These are phyloP conservation scores for Oncopodura yosiiana DNA, from an alignment of 1,140 invertebrate genomes.

Conservation along the genomic window DNA sequence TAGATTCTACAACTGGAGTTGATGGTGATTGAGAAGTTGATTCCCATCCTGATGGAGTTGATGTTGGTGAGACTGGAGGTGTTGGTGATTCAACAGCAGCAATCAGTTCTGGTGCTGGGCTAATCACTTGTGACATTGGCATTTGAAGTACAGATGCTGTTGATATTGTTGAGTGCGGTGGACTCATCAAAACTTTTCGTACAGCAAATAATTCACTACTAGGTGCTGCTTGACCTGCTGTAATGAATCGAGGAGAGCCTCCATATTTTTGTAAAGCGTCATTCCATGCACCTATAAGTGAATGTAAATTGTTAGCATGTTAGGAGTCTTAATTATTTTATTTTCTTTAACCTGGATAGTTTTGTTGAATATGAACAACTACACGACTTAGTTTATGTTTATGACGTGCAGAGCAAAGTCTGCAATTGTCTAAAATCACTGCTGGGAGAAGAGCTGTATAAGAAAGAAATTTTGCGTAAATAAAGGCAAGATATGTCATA, in stretches of 20 bases:
- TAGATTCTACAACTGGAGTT: constrained; percentile 15
- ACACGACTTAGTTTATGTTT: constrained; percentile 13
- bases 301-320: too few relatives aligned
- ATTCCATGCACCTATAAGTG: constrained; percentile 19
- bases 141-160: neutral
- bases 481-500: neutral
- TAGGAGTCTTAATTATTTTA: too few relatives aligned
- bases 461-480: too few relatives aligned
- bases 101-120: constrained; percentile 6
- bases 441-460: constrained; percentile 19
- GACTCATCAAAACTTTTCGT: neutral
- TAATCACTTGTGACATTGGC: neutral
- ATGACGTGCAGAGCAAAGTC: constrained; percentile 16
- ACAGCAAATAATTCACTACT: constrained; percentile 3
- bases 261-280: constrained; percentile 24
- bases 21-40: constrained; percentile 15
- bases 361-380: constrained; percentile 21
- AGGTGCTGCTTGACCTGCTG: constrained; percentile 20
- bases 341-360: too few relatives aligned
- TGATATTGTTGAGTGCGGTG: neutral
- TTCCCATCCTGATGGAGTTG: constrained; percentile 8
- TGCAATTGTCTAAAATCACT: constrained; percentile 25
- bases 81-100: constrained; percentile 15
- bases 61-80: constrained; percentile 3
- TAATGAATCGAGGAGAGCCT: constrained; percentile 17